Evolutionary conservation across 1,140 invertebrate species (phyloP), one percentile per base, ranked within the genome.

Genomic region (Pteromalus puparum): DNA sequence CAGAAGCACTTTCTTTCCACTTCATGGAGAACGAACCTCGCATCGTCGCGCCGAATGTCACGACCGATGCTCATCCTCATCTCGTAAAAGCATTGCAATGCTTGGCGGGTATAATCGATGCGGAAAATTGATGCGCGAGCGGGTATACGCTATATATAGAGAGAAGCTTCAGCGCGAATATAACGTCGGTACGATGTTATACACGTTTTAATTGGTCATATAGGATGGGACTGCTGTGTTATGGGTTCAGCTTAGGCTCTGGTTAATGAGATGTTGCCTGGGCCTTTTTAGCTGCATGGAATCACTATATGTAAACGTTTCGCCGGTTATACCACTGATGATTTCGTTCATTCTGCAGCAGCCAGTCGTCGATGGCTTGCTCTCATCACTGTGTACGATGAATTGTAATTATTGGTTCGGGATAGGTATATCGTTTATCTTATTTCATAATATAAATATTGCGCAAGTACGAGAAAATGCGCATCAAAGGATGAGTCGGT

Each of bases 381-480:
- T 28, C 78, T 30, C 7, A 12, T 15, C n/a, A 34, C 7, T 34
- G 7, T 70, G 5, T 4, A 38, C 65, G 68, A 18, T 76, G 12
- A 77, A 72, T 78, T 34, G 74, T 68, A 84, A 84, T 84, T 81
- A 80, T 80, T 74, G 28, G 21, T 26, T 38, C 61, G 53, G 53
- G 24, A 26, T n/a, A n/a, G 18, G 72, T 38, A 61, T 74, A 61
- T 74, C 76, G 34, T 81, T 84, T 84, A 72, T 81, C 70, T 84
- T 76, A 81, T 84, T 81, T 81, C 78, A 48, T 81, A 80, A 81
- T 81, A 76, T 61, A 65, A 80, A 80, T 81, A 74, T 81, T 84
- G 76, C 21, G 77, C 24, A 84, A 84, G 38, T 42, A 42, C n/a
- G 18, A 28, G 7, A 73, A 34, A 34, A 30, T 12, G 21, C 70